phyloP scores from a whole-genome alignment of 2,797 vertebrate genomes.

The Bovichtus diacanthus region DNA sequence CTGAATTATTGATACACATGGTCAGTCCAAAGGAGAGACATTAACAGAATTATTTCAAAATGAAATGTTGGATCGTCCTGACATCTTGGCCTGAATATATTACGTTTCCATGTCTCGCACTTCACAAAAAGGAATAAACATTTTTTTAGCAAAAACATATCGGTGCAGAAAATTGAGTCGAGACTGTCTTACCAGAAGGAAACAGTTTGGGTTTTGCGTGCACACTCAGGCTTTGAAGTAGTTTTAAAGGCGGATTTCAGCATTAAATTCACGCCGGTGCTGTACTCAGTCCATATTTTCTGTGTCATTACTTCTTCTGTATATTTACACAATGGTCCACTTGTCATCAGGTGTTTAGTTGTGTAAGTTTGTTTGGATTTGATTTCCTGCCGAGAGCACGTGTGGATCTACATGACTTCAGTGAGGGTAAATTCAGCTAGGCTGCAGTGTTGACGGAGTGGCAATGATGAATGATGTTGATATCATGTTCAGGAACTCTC shows the following conservation, averaged over 20 bases:
- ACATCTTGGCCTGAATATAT: constrained; percentile 20
- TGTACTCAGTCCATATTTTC: constrained; percentile 15
- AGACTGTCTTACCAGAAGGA: constrained; percentile 49
- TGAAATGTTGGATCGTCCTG: not conserved
- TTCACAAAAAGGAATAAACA: constrained; percentile 11
- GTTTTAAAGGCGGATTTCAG: constrained; percentile 35
- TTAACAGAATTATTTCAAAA: constrained; percentile 27
- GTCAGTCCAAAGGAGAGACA: constrained; percentile 31
- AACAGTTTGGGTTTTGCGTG: constrained; percentile 38
- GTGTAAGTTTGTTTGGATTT: constrained; percentile 60
- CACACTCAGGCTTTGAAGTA: constrained; percentile 45
- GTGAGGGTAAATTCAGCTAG: constrained; percentile 51
- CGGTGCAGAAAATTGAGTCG: constrained; percentile 38
- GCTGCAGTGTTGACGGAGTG: constrained; percentile 58
- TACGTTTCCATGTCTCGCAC: constrained; percentile 1
- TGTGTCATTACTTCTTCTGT: constrained; percentile 24
- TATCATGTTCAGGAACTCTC: constrained; percentile 67
- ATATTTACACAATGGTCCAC: constrained; percentile 41
- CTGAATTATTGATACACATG: constrained; percentile 24
- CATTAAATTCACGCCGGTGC: constrained; percentile 15
- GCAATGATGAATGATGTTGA: constrained; percentile 71
- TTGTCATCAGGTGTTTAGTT: constrained; percentile 63
- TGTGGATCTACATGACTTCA: constrained; percentile 37
- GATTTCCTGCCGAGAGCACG: constrained; percentile 59
- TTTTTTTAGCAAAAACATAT: constrained; percentile 40